A percentile compares a stretch with the other conserved stretches of the same genome.
Conservation (phyloP, 2,888 invertebrate genomes). For the Monopis laevigella region DNA sequence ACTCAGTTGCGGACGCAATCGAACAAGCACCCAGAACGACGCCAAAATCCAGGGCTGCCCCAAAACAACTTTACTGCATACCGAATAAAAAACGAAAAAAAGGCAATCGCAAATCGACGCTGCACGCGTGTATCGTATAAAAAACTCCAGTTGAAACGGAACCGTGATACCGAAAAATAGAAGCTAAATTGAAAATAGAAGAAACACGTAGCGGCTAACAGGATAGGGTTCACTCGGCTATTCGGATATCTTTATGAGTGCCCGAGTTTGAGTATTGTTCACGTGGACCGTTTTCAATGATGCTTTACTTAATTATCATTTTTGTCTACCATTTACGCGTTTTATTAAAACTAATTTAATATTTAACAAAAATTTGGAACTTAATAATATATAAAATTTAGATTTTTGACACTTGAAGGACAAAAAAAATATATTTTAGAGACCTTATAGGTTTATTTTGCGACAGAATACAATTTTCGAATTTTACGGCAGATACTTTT, state of each 20-base stretch:
- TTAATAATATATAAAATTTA: neutral
- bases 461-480: no score
- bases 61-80: slow-evolving; percentile 58
- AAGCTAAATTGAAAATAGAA: slow-evolving; percentile 31
- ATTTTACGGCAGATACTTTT: no score
- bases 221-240: slow-evolving; percentile 4
- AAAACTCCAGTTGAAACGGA: slow-evolving; percentile 60
- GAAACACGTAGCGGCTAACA: no score
- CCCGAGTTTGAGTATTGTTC: slow-evolving; percentile 2
- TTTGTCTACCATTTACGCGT: no score
- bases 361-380: neutral
- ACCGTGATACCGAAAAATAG: slow-evolving; percentile 66
- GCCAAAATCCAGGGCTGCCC: slow-evolving; percentile 54
- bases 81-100: slow-evolving; percentile 47
- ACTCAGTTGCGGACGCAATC: slow-evolving; percentile 49
- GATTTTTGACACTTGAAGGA: neutral
- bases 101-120: slow-evolving; percentile 58
- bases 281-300: slow-evolving; percentile 16
- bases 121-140: slow-evolving; percentile 52
- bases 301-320: slow-evolving; percentile 1
- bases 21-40: slow-evolving; percentile 50
- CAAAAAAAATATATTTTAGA: no score
- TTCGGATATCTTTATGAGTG: slow-evolving; percentile 11
- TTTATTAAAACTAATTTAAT: no score
- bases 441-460: no score